A percentile compares a stretch with the other conserved stretches of the same genome.
These are phyloP conservation scores for Drosophila pruinosa DNA, from an alignment of 1,140 invertebrate genomes.

Conservation along the genomic window DNA sequence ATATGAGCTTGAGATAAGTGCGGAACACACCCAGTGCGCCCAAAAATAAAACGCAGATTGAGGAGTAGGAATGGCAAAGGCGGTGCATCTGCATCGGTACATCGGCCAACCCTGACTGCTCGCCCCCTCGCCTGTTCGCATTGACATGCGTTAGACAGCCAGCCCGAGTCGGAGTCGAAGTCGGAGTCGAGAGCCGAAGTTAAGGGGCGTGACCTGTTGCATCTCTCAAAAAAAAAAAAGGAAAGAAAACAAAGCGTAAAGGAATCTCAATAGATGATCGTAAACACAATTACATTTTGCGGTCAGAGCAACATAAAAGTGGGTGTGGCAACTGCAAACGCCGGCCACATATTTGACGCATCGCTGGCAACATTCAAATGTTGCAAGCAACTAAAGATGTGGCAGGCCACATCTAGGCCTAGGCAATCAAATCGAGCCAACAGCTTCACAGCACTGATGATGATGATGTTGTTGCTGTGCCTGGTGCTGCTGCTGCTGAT, in stretches of 20 bases:
- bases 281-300: conserved; percentile 56
- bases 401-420: conserved; percentile 10
- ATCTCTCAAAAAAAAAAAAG: not conserved
- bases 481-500: conserved; percentile 27
- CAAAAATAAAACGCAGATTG: not conserved
- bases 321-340: conserved; percentile 36
- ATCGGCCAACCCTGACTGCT: conserved; percentile 19
- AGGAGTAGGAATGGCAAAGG: conserved; percentile 34
- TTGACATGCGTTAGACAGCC: conserved; percentile 69
- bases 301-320: conserved; percentile 34
- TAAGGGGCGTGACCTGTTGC: conserved; percentile 34
- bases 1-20: conserved; percentile 76
- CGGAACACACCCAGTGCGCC: conserved; percentile 61
- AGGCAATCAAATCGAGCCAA: conserved; percentile 33
- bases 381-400: conserved; percentile 37
- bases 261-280: conserved; percentile 51
- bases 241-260: not conserved
- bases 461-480: conserved; percentile 16
- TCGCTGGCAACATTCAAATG: conserved; percentile 50
- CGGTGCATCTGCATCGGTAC: not conserved
- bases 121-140: too few relatives aligned
- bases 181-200: not conserved
- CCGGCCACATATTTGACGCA: conserved; percentile 49
- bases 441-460: conserved; percentile 19
- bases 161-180: too few relatives aligned